Conservation (phyloP, 2,113 vertebrate genomes). For the Sporophila hypoxantha region DNA sequence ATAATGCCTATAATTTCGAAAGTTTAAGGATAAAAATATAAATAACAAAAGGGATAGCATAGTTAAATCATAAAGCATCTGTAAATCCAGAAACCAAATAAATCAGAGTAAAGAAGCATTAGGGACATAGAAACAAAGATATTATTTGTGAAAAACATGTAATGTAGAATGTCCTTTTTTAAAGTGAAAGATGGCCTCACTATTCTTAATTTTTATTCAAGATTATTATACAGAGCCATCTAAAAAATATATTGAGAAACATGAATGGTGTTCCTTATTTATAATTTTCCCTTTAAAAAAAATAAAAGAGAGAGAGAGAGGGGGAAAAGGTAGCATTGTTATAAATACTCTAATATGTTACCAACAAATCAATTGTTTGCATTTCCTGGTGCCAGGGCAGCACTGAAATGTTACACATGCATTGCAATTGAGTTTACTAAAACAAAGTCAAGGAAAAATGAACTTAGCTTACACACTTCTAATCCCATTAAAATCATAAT, state of each 20-base stretch:
- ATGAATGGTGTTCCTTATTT: neutral
- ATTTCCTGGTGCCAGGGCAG: neutral
- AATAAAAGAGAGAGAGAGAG: neutral
- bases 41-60: neutral
- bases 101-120: conserved; percentile 21
- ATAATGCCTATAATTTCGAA: conserved; percentile 47
- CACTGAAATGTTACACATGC: neutral
- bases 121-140: neutral
- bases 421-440: conserved; percentile 32
- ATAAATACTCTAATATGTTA: conserved; percentile 27
- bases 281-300: neutral
- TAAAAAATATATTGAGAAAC: neutral
- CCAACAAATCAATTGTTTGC: conserved; percentile 32
- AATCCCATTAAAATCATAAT: conserved; percentile 45
- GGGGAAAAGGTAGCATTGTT: neutral
- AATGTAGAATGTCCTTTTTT: conserved; percentile 15
- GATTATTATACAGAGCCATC: neutral
- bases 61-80: conserved; percentile 23
- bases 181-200: neutral
- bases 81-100: conserved; percentile 26
- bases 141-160: neutral
- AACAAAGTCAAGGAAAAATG: neutral
- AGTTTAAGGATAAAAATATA: conserved; percentile 36
- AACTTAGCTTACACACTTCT: conserved; percentile 18
- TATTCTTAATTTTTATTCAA: neutral